Conservation (phyloP, 2,888 invertebrate species). For the Ellobium chinense region DNA sequence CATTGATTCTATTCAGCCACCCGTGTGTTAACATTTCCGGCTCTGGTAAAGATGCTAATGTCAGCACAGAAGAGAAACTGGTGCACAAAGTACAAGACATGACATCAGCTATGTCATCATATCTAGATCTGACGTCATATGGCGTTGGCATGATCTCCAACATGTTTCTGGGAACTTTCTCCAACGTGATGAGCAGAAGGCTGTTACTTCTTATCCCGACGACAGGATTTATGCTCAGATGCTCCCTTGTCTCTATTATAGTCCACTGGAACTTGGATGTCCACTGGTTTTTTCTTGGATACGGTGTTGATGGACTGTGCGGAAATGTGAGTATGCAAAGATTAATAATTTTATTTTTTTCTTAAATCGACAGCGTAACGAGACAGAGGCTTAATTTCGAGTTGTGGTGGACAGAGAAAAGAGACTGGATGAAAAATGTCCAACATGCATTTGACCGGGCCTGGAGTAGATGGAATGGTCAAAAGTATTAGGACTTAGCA, state of each 20-base stretch:
- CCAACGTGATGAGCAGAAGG: slow-evolving; percentile 54
- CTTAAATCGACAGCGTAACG: no score
- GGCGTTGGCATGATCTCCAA: slow-evolving; percentile 40
- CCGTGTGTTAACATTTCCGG: slow-evolving; percentile 38
- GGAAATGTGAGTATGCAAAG: slow-evolving; percentile 44
- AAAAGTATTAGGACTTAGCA: no score
- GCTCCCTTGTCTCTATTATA: slow-evolving; percentile 40
- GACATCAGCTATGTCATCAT: slow-evolving; percentile 33
- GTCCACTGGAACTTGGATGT: slow-evolving; percentile 55
- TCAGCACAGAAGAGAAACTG: slow-evolving; percentile 5
- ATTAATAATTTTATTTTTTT: no score
- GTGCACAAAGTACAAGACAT: slow-evolving; percentile 34
- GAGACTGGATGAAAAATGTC: no score
- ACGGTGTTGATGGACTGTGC: slow-evolving; percentile 56
- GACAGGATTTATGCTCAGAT: slow-evolving; percentile 44
- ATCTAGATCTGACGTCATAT: slow-evolving; percentile 35
- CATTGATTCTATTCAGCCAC: slow-evolving; percentile 17
- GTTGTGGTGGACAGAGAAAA: no score
- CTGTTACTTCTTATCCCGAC: slow-evolving; percentile 50
- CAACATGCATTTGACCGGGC: no score
- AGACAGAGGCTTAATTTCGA: no score
- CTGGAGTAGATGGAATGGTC: no score
- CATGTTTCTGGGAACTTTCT: slow-evolving; percentile 51
- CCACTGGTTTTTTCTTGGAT: slow-evolving; percentile 51
- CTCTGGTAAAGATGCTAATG: not conserved